Evolutionary conservation across 2,113 vertebrate species (phyloP), one percentile per base, ranked within the genome.

Genomic region (Oxygymnocypris stewartii): DNA sequence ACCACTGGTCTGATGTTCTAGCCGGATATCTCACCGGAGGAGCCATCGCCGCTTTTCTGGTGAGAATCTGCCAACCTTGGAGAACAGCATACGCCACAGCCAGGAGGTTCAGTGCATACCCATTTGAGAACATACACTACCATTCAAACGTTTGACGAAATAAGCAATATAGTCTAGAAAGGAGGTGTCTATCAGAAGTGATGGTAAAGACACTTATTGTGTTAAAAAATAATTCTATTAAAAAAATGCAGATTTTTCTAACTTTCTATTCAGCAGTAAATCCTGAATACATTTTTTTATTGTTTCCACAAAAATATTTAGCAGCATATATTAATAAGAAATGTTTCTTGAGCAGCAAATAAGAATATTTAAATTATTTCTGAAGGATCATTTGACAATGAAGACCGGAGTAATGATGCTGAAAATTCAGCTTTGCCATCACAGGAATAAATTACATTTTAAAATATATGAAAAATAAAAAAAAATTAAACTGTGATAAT

Each of bases 1-100:
- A 97, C 92, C 97, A 98, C 92, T 98, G 97, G 97, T 95, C 95
- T 0, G 97, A 98, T 0, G 94, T 97, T 54, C 90, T 97, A 88
- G 96, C 96, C 0, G 97, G 97, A 49, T 97, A 96, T 79, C 87
- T 97, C 69, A 97, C 96, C 0, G 97, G 97, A 14, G 95, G 95
- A 0, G 95, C 96, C 86, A 97, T 97, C 13, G 96, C 97, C 23
- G 92, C 93, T 25, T 98, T 98, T 89, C 92, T 98, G 96, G 97
- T 98, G 69, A 92, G 91, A 47, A 84, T 61, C n/a, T 35, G n/a
- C 5, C 59, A 49, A 16, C 47, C 20, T 20, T 20, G 14, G 16
- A 71, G 28, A 71, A 1, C 2, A 71, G 20, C 31, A 69, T 37
- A 40, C 0, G 4, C 8, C 8, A 2, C 9, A 73, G 20, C 10